Evolutionary conservation across 2,888 invertebrate species (phyloP).

Genomic region (Tachina fera): DNA sequence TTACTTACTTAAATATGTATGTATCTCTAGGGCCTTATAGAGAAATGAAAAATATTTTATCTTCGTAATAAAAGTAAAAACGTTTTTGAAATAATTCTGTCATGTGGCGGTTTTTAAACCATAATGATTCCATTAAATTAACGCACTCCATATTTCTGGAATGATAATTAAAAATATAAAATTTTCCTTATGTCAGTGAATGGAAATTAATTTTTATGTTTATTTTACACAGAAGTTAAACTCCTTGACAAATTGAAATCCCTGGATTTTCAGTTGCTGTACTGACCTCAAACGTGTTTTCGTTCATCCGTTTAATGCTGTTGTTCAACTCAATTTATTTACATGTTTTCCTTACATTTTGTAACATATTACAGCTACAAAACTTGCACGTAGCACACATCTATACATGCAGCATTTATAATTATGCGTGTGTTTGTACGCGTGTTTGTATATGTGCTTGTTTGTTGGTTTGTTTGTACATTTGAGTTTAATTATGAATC

Average conservation of each 20-base stretch:
- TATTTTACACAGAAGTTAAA: constrained; percentile 33
- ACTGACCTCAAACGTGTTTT: constrained; percentile 38
- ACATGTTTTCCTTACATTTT: constrained; percentile 24
- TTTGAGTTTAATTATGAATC: constrained; percentile 48
- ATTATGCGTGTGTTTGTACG: background rate
- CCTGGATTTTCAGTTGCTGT: constrained; percentile 37
- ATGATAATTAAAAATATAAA: constrained; percentile 8
- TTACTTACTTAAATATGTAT: too few relatives aligned
- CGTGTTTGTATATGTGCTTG: background rate
- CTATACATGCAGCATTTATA: background rate
- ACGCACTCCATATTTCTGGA: background rate
- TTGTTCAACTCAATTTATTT: constrained; percentile 42
- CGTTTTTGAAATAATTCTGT: background rate
- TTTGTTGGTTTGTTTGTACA: too few relatives aligned
- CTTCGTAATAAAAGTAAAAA: background rate
- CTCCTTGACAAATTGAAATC: constrained; percentile 29
- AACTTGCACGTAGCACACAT: constrained; percentile 23
- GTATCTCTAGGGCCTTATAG: background rate
- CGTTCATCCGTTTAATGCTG: constrained; percentile 34
- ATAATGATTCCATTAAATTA: constrained; percentile 27
- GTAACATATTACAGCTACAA: constrained; percentile 21
- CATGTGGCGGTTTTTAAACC: constrained; percentile 8
- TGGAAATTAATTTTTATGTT: constrained; percentile 24
- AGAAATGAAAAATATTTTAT: too few relatives aligned
- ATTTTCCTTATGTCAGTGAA: background rate